Base-by-base conservation (phyloP, 2,113 vertebrate species). In the Theristicus caerulescens region DNA sequence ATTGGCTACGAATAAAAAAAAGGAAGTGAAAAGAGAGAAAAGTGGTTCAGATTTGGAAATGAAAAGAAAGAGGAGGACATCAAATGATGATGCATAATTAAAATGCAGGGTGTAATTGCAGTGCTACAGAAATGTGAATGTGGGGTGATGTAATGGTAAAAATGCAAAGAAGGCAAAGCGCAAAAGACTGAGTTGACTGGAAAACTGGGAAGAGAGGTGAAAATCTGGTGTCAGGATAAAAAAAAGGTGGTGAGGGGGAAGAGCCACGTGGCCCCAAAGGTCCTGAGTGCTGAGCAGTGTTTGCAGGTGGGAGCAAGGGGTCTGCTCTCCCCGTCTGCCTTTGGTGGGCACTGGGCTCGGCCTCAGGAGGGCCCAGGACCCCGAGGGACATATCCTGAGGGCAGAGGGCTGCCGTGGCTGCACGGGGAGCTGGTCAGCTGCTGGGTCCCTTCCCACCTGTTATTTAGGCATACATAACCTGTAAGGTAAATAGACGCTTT, bases 301-400 rank as follows among this genome's bases (percentile, higher is more conserved):
- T 54, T 59, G 17, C 16, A 46, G n/a, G 15, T 4, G 12, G 70
- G 18, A 76, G 2, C 1, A 4, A 57, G 55, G 24, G 26, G 20
- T 69, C 81, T 64, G 62, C 49, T 81, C 6, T 21, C 26, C 49
- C 47, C 2, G 0, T 26, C 34, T 40, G 20, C 8, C 12, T 22
- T 38, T 52, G 34, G 6, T 1, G 3, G 52, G 19, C 27, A 11
- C 47, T 0, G 2, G 54, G 26, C 27, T 57, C 36, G 26, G 73
- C 40, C 22, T 67, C 6, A 1, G 46, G 31, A 34, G 31, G 18
- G 16, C 24, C 15, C 72, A 66, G 73, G 58, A 65, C 6, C 13
- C 15, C 2, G 1, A 24, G 26, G 42, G 62, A 51, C 1, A 1
- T 22, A 5, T 42, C 64, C 32, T 1, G 0, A 29, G 25, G 22